These are phyloP conservation scores for Sebastes elongatus DNA, from an alignment of 2,797 vertebrate species.

Conservation along the genomic window DNA sequence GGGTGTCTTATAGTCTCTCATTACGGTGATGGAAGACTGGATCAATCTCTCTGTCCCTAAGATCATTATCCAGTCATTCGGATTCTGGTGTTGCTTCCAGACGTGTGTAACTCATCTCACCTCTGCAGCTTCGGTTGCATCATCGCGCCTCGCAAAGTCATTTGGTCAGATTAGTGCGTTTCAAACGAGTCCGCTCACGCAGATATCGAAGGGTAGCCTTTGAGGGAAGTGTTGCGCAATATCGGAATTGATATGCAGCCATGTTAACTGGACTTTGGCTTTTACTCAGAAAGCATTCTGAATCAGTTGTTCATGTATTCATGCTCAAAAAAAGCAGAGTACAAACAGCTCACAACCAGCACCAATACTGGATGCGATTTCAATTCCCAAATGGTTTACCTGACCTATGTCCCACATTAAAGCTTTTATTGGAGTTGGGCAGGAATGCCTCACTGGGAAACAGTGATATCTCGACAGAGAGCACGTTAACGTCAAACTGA, in stretches of 20 bases:
- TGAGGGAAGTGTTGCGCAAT: constrained; percentile 39
- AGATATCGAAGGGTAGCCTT: constrained; percentile 26
- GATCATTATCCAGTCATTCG: constrained; percentile 64
- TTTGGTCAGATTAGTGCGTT: constrained; percentile 40
- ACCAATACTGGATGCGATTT: constrained; percentile 15
- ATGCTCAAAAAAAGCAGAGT: not conserved
- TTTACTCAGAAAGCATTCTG: constrained; percentile 17
- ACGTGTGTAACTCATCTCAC: constrained; percentile 32
- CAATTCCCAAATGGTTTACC: constrained; percentile 19
- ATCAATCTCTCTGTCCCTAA: constrained; percentile 54
- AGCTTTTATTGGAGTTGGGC: constrained; percentile 33
- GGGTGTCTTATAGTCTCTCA: constrained; percentile 48
- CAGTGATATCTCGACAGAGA: constrained; percentile 44
- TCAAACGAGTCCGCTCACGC: constrained; percentile 13
- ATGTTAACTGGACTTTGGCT: not conserved
- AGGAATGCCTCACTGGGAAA: constrained; percentile 47
- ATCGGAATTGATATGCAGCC: constrained; percentile 38
- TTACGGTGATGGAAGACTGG: constrained; percentile 55
- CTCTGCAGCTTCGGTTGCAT: constrained; percentile 45
- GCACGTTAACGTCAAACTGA: constrained; percentile 33
- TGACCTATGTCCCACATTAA: constrained; percentile 28
- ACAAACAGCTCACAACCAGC: not conserved
- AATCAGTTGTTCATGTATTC: constrained; percentile 44
- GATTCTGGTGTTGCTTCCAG: constrained; percentile 42
- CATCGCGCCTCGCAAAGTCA: constrained; percentile 36